These are phyloP conservation scores for Epinephelus moara DNA, from an alignment of 2,113 vertebrate species.

Conservation along the genomic window DNA sequence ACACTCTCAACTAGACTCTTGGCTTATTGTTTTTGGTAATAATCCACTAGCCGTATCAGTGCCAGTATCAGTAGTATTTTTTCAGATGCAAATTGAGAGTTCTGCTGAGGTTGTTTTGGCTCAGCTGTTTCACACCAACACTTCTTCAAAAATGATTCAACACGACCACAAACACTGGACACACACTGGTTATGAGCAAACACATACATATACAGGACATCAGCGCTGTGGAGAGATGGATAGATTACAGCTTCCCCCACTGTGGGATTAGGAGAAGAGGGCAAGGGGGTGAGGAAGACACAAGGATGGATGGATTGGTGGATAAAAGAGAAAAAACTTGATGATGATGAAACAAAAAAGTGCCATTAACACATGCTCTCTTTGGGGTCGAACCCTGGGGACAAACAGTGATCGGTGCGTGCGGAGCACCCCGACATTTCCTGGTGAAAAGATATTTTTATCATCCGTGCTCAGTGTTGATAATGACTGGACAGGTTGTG, in stretches of 20 bases:
- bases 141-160: conserved; percentile 12
- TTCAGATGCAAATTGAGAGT: conserved; percentile 2
- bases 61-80: too few species aligned
- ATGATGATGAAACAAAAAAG: conserved; percentile 39
- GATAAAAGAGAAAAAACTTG: conserved; percentile 13
- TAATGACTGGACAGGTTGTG: conserved; percentile 58
- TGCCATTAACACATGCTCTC: conserved; percentile 57
- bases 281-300: conserved; percentile 64
- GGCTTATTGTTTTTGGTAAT: not conserved
- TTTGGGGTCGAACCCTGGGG: conserved; percentile 32
- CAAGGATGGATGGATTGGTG: conserved; percentile 21
- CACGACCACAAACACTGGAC: conserved; percentile 35
- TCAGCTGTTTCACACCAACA: conserved; percentile 41
- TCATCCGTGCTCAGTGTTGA: conserved; percentile 48
- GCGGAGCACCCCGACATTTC: conserved; percentile 29
- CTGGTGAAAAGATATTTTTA: not conserved
- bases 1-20: conserved; percentile 1
- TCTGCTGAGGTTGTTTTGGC: conserved; percentile 34
- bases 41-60: not conserved
- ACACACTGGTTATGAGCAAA: not conserved
- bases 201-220: conserved; percentile 15
- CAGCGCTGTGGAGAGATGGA: conserved; percentile 64
- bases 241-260: conserved; percentile 21
- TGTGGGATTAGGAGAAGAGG: conserved; percentile 22
- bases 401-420: conserved; percentile 49